Evolutionary conservation across 2,797 vertebrate genomes (phyloP).

Genomic region (Muscicapa comitata): DNA sequence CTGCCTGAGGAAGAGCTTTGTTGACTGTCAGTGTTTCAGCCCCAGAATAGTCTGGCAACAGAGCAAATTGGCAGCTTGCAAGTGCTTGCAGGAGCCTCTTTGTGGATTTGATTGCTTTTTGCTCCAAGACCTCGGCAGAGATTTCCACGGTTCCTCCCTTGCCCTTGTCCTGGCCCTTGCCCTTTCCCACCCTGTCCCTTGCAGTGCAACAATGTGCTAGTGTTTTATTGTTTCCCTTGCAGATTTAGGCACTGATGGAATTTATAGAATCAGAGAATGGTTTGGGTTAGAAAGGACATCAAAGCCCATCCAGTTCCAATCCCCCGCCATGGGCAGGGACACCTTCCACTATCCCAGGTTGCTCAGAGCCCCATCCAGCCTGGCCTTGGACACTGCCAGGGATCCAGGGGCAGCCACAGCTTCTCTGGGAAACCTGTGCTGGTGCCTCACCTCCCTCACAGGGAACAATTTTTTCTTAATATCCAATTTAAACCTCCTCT

Average conservation of each 20-base stretch:
- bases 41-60: not conserved
- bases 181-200: not conserved
- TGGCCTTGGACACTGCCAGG: not conserved
- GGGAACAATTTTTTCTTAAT: not conserved
- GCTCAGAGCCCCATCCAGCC: not conserved
- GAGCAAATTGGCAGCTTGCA: not conserved
- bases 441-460: not conserved
- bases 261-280: not conserved
- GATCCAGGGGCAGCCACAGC: not conserved
- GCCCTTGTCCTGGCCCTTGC: not conserved
- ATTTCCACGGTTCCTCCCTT: not conserved
- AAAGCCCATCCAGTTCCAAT: not conserved
- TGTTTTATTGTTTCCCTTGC: not conserved
- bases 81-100: not conserved
- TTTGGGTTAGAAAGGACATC: not conserved
- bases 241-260: not conserved
- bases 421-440: not conserved
- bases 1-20: not conserved
- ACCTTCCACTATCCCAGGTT: rapidly evolving
- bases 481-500: rapidly evolving
- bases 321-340: not conserved
- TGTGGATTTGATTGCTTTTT: not conserved
- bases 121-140: not conserved
- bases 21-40: not conserved
- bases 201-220: not conserved